These are phyloP conservation scores for Bilobella aurantiaca DNA, from an alignment of 1,140 invertebrate species.

Conservation along the genomic window DNA sequence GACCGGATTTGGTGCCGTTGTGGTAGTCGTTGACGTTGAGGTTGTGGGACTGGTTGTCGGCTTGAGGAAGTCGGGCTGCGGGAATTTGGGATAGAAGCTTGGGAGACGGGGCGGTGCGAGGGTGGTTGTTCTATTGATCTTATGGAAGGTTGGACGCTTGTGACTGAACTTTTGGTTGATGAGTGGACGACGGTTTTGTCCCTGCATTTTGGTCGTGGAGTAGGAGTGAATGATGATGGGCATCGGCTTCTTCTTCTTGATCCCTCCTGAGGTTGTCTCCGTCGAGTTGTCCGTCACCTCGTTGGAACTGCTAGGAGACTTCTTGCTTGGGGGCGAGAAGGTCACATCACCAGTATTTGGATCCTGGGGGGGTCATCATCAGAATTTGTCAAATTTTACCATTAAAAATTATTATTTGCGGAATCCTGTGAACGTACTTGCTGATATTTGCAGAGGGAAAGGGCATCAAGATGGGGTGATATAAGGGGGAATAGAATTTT, in stretches of 20 bases:
- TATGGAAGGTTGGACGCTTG: slow-evolving; percentile 28
- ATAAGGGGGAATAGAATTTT: no score
- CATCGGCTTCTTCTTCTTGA: slow-evolving; percentile 31
- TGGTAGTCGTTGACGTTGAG: no score
- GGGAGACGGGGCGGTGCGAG: slow-evolving; percentile 27
- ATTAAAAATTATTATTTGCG: no score
- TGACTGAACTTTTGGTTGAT: slow-evolving; percentile 21
- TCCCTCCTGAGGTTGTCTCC: slow-evolving; percentile 13
- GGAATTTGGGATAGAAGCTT: slow-evolving; percentile 26
- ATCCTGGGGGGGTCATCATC: slow-evolving; percentile 17
- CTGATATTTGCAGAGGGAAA: no score
- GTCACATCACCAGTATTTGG: slow-evolving; percentile 30
- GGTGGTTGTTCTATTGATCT: slow-evolving; percentile 24
- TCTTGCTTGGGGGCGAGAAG: slow-evolving; percentile 15
- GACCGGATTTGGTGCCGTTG: no score
- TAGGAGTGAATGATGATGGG: slow-evolving; percentile 34
- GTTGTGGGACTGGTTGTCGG: no score
- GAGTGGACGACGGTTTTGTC: slow-evolving; percentile 16
- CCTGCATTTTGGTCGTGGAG: slow-evolving; percentile 28
- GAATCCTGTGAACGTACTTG: no score
- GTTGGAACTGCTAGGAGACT: slow-evolving; percentile 9
- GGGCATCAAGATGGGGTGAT: no score
- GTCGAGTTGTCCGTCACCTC: slow-evolving; percentile 17
- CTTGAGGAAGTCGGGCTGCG: slow-evolving; percentile 6
- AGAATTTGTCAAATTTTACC: no score